Base-by-base conservation (phyloP, 1,140 invertebrate species). In the Hydropsyche tenuis region DNA sequence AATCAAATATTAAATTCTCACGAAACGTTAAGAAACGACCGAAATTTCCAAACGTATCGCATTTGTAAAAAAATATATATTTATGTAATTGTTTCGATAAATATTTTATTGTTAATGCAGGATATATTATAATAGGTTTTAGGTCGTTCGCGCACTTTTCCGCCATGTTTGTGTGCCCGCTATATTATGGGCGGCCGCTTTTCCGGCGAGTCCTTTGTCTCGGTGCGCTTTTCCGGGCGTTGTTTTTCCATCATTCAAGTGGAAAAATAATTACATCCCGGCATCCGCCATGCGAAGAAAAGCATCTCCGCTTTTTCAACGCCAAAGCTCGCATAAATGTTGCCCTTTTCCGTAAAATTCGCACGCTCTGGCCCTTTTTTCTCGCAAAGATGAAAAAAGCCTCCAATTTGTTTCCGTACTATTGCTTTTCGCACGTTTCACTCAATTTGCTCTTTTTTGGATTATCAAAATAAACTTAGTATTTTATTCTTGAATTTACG, bases 261-360 rank as follows among this genome's bases (percentile, higher is more conserved):
- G 65, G 65, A 68, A 68, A 68, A 68, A 68, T 68, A 68, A 68
- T 68, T 68, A 68, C 65, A 68, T 30, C 65, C 22, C 22, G 16
- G 63, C 30, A 43, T 43, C 63, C 63, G 30, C 16, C 37, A 65
- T 16, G 63, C 3, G 30, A 43, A 42, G 63, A 65, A 65, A 65
- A 65, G 30, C 56, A 22, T 12, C 56, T 23, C 22, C 30, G 30
- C 20, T 56, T 56, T 60, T 60, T 60, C 23, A 25, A 25, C 56
- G 48, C 48, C 48, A 53, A 37, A 9, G 1, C 16, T 53, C 48
- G 16, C 1, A 53, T 9, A 20, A 53, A 18, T 7, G 48, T 53
- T 53, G 48, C 48, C 14, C 9, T 53, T 53, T 53, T 53, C 16
- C 48, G 7, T 1, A 20, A 16, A 53, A 53, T 9, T 53, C 48